These are phyloP conservation scores for Heliangelus exortis DNA, from an alignment of 2,797 vertebrate genomes.

Conservation along the genomic window DNA sequence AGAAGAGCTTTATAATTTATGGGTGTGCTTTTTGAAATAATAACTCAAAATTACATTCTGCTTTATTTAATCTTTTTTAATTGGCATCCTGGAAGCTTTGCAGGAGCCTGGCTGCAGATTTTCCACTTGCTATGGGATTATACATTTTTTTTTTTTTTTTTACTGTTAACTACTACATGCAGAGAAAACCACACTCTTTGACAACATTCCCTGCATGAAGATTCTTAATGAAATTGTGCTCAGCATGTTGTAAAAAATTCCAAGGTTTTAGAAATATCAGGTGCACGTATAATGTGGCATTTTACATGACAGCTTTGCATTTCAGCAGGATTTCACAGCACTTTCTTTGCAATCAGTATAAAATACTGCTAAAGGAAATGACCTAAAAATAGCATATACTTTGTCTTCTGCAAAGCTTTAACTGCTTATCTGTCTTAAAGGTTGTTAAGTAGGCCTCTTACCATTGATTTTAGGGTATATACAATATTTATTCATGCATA, in stretches of 20 bases:
- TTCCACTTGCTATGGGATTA: neutral
- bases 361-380: neutral
- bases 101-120: neutral
- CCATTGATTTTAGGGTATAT: neutral
- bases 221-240: constrained; percentile 48
- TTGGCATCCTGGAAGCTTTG: constrained; percentile 19
- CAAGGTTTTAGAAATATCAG: neutral
- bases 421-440: neutral
- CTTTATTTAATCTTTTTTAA: constrained; percentile 54
- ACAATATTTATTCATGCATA: neutral
- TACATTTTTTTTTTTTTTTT: neutral
- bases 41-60: constrained; percentile 21
- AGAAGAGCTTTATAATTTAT: neutral
- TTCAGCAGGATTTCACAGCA: neutral
- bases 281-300: neutral
- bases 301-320: neutral
- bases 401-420: neutral
- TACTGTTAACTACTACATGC: neutral
- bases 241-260: constrained; percentile 17
- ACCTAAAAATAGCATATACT: neutral
- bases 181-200: constrained; percentile 3
- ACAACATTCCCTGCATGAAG: neutral
- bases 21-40: constrained; percentile 11
- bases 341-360: neutral
- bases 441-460: neutral